phyloP scores from a whole-genome alignment of 2,113 vertebrate species.

The Brachypteracias leptosomus region DNA sequence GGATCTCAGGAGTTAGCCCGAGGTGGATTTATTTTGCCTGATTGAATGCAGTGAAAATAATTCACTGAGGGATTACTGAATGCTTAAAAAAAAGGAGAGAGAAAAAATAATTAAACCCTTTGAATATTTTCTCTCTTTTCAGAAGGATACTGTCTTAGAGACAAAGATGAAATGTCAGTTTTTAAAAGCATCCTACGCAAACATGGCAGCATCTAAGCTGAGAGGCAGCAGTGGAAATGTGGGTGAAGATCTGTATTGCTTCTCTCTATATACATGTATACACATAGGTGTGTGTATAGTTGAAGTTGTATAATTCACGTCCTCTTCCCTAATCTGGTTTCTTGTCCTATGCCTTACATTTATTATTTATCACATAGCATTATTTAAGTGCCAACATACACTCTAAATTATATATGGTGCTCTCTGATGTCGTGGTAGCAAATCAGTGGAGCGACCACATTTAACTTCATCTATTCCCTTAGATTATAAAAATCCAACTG shows the following conservation, averaged over 20 bases:
- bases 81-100: neutral
- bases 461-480: neutral
- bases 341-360: neutral
- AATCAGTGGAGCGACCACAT: neutral
- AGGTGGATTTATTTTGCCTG: constrained; percentile 18
- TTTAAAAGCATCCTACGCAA: neutral
- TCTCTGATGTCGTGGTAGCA: neutral
- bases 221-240: neutral
- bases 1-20: neutral
- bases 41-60: neutral
- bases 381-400: neutral
- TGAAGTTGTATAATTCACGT: neutral
- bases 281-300: fast-evolving
- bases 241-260: neutral
- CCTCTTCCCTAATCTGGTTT: neutral
- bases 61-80: neutral
- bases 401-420: neutral
- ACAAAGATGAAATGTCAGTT: neutral
- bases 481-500: neutral
- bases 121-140: neutral
- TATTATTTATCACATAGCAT: neutral
- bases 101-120: neutral
- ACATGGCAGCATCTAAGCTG: neutral
- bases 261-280: neutral
- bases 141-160: neutral